Evolutionary conservation across 2,797 vertebrate genomes (phyloP).

Genomic region (Tokudaia muenninki): DNA sequence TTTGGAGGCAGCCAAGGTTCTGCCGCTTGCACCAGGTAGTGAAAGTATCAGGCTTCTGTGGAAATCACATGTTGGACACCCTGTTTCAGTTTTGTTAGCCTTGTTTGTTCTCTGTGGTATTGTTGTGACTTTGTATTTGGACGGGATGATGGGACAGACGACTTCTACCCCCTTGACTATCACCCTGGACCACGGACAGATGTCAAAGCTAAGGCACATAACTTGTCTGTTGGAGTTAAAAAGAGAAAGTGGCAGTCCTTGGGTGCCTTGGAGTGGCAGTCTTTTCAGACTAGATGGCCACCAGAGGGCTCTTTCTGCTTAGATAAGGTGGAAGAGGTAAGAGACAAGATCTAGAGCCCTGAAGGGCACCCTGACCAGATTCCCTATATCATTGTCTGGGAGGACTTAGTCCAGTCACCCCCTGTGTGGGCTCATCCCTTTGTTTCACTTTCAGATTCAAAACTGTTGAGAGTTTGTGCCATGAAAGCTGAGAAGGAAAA

Average conservation of each 20-base stretch:
- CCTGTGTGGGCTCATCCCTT: background rate
- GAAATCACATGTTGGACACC: no score
- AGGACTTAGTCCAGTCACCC: background rate
- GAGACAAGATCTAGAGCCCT: background rate
- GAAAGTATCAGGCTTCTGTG: no score
- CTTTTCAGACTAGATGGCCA: background rate
- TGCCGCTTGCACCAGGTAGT: no score
- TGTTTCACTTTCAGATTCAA: background rate
- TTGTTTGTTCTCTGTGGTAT: no score
- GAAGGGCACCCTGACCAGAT: background rate
- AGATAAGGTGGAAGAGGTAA: background rate
- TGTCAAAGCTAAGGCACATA: background rate
- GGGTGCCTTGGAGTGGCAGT: accelerated
- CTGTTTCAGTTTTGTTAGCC: no score
- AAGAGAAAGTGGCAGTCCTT: background rate
- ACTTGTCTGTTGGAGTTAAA: background rate
- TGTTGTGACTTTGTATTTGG: no score
- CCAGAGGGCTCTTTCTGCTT: background rate
- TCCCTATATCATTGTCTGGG: background rate
- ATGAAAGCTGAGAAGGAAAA: no score
- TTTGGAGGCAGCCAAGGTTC: no score
- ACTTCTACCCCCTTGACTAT: no score
- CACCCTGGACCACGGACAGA: background rate
- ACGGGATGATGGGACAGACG: no score
- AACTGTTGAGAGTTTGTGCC: background rate